Evolutionary conservation across 2,113 vertebrate species (phyloP), one percentile per base, ranked within the genome.

Genomic region (Gasterosteus nipponicus): DNA sequence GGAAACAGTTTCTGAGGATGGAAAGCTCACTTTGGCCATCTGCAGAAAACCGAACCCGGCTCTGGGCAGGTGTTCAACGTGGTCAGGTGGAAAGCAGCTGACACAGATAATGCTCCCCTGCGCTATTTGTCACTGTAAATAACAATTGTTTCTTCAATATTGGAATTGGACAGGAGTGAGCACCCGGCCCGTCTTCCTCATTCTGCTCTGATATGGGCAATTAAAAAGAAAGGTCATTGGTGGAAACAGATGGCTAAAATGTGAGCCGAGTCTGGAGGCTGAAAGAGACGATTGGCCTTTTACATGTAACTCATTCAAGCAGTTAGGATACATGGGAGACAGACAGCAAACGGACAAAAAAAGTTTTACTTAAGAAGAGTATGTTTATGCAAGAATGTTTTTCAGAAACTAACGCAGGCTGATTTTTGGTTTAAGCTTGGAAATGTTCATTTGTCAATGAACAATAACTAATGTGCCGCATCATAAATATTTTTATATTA

Each of bases 171-270:
- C 75, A 86, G 87, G 75, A 87, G 71, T 54, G 82, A 85, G 75
- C 82, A 85, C n/a, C 59, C 75, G 82, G 88, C 64, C 77, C 84
- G 74, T 67, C 78, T 83, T 86, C 75, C 80, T 91, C 91, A 87
- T 90, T 88, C 81, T 84, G 81, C 71, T 89, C 83, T 89, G 89
- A 90, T 93, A 92, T 87, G 78, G 77, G 73, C 86, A 88, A 92
- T 92, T 92, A 92, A 90, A 89, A 84, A 80, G 73, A 94, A 94
- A 94, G 94, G 93, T 94, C 91, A 92, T 84, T 73, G 81, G 79
- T 76, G 75, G 81, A 91, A 91, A 89, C 93, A 93, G 92, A 92
- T 92, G 90, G 89, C 78, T 69, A 72, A 79, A 82, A 69, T 84
- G 57, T 77, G 83, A 69, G 77, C 68, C 68, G 72, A 86, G 75